Conservation (phyloP, 2,888 invertebrate species). For the Macrophya annulata region DNA sequence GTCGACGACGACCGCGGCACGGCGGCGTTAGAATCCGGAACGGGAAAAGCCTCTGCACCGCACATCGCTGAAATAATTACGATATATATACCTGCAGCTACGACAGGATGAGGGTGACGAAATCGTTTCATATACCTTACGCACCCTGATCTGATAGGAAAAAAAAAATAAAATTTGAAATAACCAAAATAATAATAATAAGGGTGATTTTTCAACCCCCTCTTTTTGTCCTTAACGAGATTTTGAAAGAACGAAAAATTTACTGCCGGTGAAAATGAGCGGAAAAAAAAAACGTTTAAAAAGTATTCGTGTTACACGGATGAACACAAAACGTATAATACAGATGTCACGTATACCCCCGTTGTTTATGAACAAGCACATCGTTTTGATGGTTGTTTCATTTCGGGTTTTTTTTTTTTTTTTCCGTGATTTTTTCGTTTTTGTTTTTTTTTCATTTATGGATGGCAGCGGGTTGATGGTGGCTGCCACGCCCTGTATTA, state of each 20-base stretch:
- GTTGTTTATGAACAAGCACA: conserved; percentile 16
- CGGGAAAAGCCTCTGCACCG: not conserved
- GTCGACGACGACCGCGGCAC: conserved; percentile 1
- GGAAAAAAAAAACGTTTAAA: not conserved
- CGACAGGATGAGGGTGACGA: not conserved
- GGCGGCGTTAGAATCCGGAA: not conserved
- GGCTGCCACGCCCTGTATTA: conserved; percentile 43
- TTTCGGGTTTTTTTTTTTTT: not conserved
- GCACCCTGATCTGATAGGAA: not conserved
- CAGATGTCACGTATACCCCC: conserved; percentile 9
- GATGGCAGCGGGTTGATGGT: conserved; percentile 11
- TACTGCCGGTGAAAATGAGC: not conserved
- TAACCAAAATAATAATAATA: not conserved
- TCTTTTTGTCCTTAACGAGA: not conserved
- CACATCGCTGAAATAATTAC: not conserved
- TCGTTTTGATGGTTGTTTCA: conserved; percentile 4
- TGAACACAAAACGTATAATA: not conserved
- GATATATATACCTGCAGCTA: not conserved
- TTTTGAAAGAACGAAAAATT: not conserved
- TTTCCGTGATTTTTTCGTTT: not conserved
- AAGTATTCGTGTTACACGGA: not conserved
- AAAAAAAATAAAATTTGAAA: not conserved
- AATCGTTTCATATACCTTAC: conserved; percentile 1
- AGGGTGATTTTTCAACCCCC: not conserved
- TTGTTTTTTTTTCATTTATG: not conserved